Evolutionary conservation across 2,113 vertebrate species (phyloP).

Genomic region (Caracal caracal): DNA sequence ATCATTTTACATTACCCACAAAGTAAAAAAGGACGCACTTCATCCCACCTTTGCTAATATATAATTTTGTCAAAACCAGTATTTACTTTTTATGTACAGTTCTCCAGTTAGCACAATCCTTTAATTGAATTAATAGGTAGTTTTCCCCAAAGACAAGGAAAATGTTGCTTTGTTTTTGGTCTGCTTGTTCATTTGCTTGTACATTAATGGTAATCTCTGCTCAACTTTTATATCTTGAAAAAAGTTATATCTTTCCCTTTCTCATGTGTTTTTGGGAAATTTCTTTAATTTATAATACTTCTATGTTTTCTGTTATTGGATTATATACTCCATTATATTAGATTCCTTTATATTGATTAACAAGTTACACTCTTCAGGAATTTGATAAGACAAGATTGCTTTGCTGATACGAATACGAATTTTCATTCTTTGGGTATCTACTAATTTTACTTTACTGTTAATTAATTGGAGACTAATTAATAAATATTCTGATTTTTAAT

Average conservation of each 20-base stretch:
- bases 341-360: neutral
- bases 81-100: neutral
- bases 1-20: neutral
- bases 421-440: conserved; percentile 9
- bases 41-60: neutral
- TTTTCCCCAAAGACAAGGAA: neutral
- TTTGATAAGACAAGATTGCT: neutral
- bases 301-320: conserved; percentile 2
- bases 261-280: neutral
- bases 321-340: neutral
- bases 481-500: conserved; percentile 40
- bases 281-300: neutral
- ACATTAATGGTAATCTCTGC: neutral
- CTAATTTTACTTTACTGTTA: conserved; percentile 16
- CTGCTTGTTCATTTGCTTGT: neutral
- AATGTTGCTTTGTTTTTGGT: neutral
- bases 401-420: conserved; percentile 27
- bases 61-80: conserved; percentile 23
- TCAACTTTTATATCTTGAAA: neutral
- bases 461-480: conserved; percentile 19
- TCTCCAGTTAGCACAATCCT: neutral
- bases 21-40: neutral
- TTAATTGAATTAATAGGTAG: conserved; percentile 1
- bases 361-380: neutral
- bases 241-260: neutral